Base-by-base conservation (phyloP, 2,113 vertebrate species). In the Vanacampus margaritifer region DNA sequence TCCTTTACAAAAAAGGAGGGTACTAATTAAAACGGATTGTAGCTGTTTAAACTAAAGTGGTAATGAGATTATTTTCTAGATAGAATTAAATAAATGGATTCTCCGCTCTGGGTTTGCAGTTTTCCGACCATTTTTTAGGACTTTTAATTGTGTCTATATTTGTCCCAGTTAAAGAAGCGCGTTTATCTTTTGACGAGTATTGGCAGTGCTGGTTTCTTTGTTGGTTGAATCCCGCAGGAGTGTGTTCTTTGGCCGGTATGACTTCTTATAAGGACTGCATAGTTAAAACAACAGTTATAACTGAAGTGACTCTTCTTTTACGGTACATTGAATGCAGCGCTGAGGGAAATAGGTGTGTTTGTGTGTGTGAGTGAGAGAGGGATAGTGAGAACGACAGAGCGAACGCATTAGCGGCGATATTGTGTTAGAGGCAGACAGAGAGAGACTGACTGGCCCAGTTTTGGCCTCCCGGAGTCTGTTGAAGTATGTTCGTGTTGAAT, bases 271-370 rank as follows among this genome's bases (percentile, higher is more conserved):
- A 86, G 80, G 76, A 39, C 54, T 61, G 16, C 57, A 65, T 85
- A 73, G 76, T 80, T 80, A 72, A 83, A 86, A 79, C 82, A 81
- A 78, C 76, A 68, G 76, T 82, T 79, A 84, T 87, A 82, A 86
- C 72, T 81, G 65, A 83, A 83, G 82, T 80, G 71, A 54, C 64
- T 72, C 50, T 72, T 72, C 64, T 77, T 88, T 83, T 79, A 84
- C 79, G 82, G 73, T 80, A 74, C 79, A 84, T 81, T 83, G 73
- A 84, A 78, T 74, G 74, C 69, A 72, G 65, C 79, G 81, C 67
- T 74, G 73, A 77, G 64, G 78, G 77, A 56, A 78, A 82, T 83
- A 79, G 70, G 63, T 72, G 65, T 69, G 72, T 61, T 53, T 60
- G 63, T 61, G 67, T 24, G 53, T 28, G 13, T 46, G 66, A 36